phyloP scores from a whole-genome alignment of 2,113 vertebrate species.

The Dicentrarchus labrax region DNA sequence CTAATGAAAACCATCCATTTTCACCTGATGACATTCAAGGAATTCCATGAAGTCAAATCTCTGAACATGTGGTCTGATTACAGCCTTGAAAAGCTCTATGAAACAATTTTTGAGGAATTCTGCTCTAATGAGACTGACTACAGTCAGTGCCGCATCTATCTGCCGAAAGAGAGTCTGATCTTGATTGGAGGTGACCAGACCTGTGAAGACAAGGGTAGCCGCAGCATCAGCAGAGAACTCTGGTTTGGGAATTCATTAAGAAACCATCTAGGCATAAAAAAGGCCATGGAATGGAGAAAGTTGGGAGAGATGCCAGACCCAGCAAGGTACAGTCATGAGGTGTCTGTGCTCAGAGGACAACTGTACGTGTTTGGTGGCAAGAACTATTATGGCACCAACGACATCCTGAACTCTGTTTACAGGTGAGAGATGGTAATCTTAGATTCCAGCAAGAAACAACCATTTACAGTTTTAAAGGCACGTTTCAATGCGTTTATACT shows the following conservation, averaged over 20 bases:
- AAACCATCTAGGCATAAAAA: conserved; percentile 86
- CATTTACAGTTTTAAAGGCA: not conserved
- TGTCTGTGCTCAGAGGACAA: conserved; percentile 81
- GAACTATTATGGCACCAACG: conserved; percentile 86
- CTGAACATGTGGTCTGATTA: conserved; percentile 73
- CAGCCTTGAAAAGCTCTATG: conserved; percentile 62
- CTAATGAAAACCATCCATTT: conserved; percentile 89
- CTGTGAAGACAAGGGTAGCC: conserved; percentile 80
- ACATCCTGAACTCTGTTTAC: conserved; percentile 87
- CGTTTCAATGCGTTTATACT: not conserved
- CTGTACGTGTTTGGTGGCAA: conserved; percentile 92
- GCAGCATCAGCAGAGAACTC: conserved; percentile 84
- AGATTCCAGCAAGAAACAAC: not conserved
- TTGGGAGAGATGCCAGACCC: conserved; percentile 87
- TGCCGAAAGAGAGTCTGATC: conserved; percentile 87
- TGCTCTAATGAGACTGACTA: conserved; percentile 53
- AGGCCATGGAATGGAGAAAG: conserved; percentile 89
- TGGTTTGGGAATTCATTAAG: conserved; percentile 91
- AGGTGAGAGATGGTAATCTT: conserved; percentile 80
- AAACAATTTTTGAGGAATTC: conserved; percentile 65
- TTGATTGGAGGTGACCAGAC: conserved; percentile 90
- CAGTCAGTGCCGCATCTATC: conserved; percentile 83
- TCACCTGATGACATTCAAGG: conserved; percentile 89
- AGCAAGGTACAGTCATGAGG: conserved; percentile 87
- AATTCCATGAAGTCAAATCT: conserved; percentile 87